Conservation (phyloP, 2,888 invertebrate species). For the Sipunculus nudus region DNA sequence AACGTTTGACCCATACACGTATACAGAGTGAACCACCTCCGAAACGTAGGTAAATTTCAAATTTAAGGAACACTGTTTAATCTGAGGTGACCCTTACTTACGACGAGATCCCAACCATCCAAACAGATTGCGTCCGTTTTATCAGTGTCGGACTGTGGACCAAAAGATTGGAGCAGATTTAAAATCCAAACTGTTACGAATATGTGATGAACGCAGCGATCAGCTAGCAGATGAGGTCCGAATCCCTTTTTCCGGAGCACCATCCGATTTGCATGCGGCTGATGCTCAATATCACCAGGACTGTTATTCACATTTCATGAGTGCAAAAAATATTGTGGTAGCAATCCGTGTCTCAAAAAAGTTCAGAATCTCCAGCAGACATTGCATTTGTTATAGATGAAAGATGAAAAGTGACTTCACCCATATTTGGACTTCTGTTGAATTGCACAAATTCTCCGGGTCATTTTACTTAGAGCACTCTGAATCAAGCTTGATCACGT, state of each 20-base stretch:
- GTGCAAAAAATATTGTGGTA: not conserved
- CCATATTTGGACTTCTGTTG: slow-evolving; percentile 8
- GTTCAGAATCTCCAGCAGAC: not conserved
- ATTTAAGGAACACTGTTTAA: slow-evolving; percentile 5
- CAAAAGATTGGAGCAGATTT: not conserved
- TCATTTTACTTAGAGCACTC: not conserved
- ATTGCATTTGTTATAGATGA: not conserved
- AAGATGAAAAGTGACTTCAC: slow-evolving; percentile 1
- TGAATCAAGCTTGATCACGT: too few relatives aligned
- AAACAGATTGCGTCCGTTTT: not conserved
- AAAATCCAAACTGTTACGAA: not conserved
- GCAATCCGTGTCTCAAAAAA: not conserved
- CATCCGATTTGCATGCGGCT: slow-evolving; percentile 3
- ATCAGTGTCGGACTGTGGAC: slow-evolving; percentile 6
- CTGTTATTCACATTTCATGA: slow-evolving; percentile 8
- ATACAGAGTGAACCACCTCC: too few relatives aligned
- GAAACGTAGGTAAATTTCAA: too few relatives aligned
- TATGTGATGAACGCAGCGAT: slow-evolving; percentile 2
- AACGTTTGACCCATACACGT: too few relatives aligned
- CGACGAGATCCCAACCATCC: not conserved
- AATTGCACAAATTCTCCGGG: slow-evolving; percentile 5
- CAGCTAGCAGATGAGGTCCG: not conserved
- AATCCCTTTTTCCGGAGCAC: not conserved
- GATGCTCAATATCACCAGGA: slow-evolving; percentile 13
- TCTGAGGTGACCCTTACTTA: slow-evolving; percentile 3